A percentile compares a stretch with the other conserved stretches of the same genome.
Evolutionary conservation across 2,113 vertebrate genomes (phyloP).

Genomic region (Megaceryle torquata): DNA sequence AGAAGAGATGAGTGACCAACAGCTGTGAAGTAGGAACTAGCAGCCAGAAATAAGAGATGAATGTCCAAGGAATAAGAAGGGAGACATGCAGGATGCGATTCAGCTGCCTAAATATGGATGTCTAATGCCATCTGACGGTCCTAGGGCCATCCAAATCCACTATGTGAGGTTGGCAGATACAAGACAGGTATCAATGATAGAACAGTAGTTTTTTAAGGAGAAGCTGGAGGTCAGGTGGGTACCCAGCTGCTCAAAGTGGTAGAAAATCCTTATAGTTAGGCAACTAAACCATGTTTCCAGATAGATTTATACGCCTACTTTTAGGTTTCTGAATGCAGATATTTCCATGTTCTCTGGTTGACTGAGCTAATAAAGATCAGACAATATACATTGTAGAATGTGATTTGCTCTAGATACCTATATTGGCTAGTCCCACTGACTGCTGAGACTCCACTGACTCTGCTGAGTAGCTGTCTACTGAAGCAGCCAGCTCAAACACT

Average conservation of each 20-base stretch:
- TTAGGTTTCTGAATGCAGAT: background rate
- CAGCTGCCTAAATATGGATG: background rate
- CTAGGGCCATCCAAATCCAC: background rate
- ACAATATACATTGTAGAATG: background rate
- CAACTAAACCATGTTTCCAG: background rate
- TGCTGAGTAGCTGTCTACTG: background rate
- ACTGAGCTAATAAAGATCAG: background rate
- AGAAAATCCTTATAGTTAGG: background rate
- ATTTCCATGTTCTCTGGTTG: background rate
- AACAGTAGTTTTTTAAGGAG: background rate
- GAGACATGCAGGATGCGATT: rapidly evolving
- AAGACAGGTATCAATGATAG: background rate
- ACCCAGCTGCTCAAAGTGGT: rapidly evolving
- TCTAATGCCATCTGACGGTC: background rate
- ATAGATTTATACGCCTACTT: background rate
- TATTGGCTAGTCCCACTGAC: no score
- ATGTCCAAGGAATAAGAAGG: background rate
- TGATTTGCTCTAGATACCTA: background rate
- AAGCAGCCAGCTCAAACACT: background rate
- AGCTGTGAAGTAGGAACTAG: background rate
- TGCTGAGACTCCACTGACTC: background rate
- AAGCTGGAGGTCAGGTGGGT: background rate
- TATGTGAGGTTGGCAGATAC: background rate
- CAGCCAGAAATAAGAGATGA: background rate
- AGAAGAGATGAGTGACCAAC: background rate